Percentiles rank a stretch among this genome's conserved stretches.
Evolutionary conservation across 2,113 vertebrate species (phyloP).

Genomic region (Anguilla rostrata): DNA sequence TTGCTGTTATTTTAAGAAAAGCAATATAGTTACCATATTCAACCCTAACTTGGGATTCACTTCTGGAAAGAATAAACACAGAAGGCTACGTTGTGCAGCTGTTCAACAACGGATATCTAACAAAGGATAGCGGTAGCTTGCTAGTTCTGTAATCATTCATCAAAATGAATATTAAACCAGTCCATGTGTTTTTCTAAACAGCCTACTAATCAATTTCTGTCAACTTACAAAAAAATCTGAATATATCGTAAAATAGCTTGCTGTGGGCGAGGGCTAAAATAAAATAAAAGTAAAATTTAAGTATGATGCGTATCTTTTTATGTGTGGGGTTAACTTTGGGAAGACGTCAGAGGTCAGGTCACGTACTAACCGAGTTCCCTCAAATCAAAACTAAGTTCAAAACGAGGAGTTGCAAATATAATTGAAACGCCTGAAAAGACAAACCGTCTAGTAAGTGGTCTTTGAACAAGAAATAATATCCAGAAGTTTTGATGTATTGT

Average conservation of each 20-base stretch:
- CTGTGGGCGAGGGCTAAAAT: neutral
- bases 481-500: too few relatives aligned
- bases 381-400: too few relatives aligned
- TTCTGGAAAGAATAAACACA: neutral
- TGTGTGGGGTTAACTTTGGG: too few relatives aligned
- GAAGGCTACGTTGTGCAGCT: neutral
- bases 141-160: neutral
- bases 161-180: slow-evolving; percentile 3
- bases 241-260: neutral
- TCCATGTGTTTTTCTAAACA: neutral
- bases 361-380: too few relatives aligned
- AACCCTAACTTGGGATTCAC: neutral
- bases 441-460: too few relatives aligned
- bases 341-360: too few relatives aligned
- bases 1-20: neutral
- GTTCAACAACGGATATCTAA: slow-evolving; percentile 10
- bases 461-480: too few relatives aligned
- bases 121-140: slow-evolving; percentile 16
- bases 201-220: neutral
- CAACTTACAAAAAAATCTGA: neutral
- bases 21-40: neutral
- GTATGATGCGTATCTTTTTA: neutral
- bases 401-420: too few relatives aligned
- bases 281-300: neutral
- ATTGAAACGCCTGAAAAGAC: too few relatives aligned